Base-by-base conservation (phyloP, 2,888 invertebrate species). In the Agrypnus murinus region DNA sequence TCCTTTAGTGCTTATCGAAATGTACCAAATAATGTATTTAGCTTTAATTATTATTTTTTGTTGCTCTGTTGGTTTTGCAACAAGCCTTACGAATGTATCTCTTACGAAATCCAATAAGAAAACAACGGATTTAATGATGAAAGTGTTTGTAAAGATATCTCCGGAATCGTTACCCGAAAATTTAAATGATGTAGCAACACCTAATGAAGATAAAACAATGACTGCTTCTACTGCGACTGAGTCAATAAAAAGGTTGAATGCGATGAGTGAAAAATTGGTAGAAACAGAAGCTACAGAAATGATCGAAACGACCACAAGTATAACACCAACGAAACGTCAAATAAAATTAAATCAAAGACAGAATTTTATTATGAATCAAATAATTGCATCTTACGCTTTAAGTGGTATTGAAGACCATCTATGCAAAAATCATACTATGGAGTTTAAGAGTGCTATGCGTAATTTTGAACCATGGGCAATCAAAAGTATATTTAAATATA, bases 381-480 rank as follows among this genome's bases (percentile, higher is more conserved):
- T 84, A 69, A 72, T 83, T 40, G 75, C 66, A 25, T 77, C 78
- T 59, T 83, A 80, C 71, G 80, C 78, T 8, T 71, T 82, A 36
- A 73, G 75, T 48, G 73, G 75, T 55, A 72, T 77, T 6, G 75
- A 78, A 63, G 60, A 77, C 65, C 71, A 74, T 25, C 43, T 78
- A 25, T 83, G 83, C 71, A 79, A 74, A 64, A 78, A 79, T 62
- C 82, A 83, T 66, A 78, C 77, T 17, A 70, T 74, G 31, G 80
- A 80, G 70, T 83, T 78, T 71, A 81, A 81, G 72, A 58, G 73
- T 12, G 80, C 76, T 50, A 70, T 82, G 19, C 74, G 81, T 66
- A 77, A 78, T 25, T 77, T 82, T 48, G 80, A 83, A 77, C 81
- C 82, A 12, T 84, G 83, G 83, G 82, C 83, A 31, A 69, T 82